phyloP scores from a whole-genome alignment of 2,888 invertebrate species.

The Brassicogethes aeneus region DNA sequence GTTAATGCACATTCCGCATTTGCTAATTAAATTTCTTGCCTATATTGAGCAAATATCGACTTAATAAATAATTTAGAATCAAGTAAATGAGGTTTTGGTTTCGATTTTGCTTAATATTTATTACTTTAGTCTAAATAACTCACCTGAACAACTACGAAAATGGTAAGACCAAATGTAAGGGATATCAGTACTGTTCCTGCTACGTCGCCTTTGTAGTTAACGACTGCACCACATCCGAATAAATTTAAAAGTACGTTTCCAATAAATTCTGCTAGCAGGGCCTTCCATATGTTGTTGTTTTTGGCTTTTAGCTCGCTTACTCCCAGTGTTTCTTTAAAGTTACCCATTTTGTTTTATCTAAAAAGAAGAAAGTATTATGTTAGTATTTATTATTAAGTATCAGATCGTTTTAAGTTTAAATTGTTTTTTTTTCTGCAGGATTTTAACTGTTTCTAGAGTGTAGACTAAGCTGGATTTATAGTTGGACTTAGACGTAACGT shows the following conservation, averaged over 20 bases:
- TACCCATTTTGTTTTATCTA: constrained; percentile 35
- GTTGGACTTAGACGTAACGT: too few species aligned
- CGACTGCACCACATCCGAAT: constrained; percentile 78
- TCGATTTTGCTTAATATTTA: not conserved
- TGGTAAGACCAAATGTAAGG: constrained; percentile 77
- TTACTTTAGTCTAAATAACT: constrained; percentile 7
- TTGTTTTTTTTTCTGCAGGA: too few species aligned
- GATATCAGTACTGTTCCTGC: constrained; percentile 60
- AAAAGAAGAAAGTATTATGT: too few species aligned
- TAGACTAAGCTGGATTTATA: too few species aligned
- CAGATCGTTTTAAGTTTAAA: too few species aligned
- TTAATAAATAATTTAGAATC: not conserved
- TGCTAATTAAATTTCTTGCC: not conserved
- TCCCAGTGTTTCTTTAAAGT: constrained; percentile 57
- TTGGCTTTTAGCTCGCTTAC: constrained; percentile 62
- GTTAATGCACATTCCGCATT: too few species aligned
- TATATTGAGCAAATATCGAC: not conserved
- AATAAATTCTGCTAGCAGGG: constrained; percentile 78
- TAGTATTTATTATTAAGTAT: too few species aligned
- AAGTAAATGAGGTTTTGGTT: not conserved
- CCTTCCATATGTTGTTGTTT: constrained; percentile 61
- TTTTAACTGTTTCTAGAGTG: too few species aligned
- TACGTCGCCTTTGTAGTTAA: constrained; percentile 42
- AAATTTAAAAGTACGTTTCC: constrained; percentile 82
- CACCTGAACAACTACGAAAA: constrained; percentile 69